These are phyloP conservation scores for Agrypnia vestita DNA, from an alignment of 1,140 invertebrate species.

Conservation along the genomic window DNA sequence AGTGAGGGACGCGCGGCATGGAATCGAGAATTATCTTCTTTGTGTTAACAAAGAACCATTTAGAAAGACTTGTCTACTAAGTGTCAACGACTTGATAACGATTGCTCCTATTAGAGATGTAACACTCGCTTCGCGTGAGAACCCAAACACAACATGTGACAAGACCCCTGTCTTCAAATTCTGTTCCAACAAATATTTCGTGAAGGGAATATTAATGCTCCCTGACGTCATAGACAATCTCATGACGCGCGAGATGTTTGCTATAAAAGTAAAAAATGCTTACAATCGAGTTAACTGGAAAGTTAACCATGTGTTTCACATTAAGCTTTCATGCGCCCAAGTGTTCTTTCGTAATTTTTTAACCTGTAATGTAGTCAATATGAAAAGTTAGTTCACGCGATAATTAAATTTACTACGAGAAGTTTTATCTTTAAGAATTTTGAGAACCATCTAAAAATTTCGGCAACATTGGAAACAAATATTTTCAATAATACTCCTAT, in stretches of 20 bases:
- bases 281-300: background rate
- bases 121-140: slow-evolving; percentile 33
- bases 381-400: too few species aligned
- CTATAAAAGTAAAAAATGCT: background rate
- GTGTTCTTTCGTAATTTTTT: too few species aligned
- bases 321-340: too few species aligned
- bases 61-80: background rate
- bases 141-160: slow-evolving; percentile 24
- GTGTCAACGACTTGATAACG: slow-evolving; percentile 28
- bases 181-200: slow-evolving; percentile 5
- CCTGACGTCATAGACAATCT: slow-evolving; percentile 20
- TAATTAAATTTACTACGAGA: too few species aligned
- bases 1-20: background rate
- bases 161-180: slow-evolving; percentile 21
- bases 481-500: too few species aligned
- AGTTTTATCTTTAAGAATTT: too few species aligned
- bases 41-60: background rate
- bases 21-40: background rate
- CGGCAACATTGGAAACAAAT: too few species aligned
- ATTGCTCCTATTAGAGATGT: slow-evolving; percentile 9
- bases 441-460: too few species aligned
- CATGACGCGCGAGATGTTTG: slow-evolving; percentile 13
- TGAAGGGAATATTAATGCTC: slow-evolving; percentile 9
- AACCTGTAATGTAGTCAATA: too few species aligned
- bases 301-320: background rate